Evolutionary conservation across 2,113 vertebrate species (phyloP).

Genomic region (Micromys minutus): DNA sequence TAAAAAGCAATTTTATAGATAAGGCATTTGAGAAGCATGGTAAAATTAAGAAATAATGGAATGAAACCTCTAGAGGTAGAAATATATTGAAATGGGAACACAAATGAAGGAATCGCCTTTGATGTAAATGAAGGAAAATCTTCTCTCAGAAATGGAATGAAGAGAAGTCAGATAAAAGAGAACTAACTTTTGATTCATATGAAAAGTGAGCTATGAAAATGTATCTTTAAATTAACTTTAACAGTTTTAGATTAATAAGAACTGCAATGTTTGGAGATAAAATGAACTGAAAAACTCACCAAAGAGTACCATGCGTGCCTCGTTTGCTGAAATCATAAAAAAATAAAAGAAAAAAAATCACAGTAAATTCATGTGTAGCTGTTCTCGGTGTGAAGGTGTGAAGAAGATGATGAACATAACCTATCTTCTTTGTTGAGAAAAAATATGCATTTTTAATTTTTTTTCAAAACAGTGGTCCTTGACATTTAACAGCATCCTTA

Average conservation of each 20-base stretch:
- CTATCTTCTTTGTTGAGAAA: not conserved
- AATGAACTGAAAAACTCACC: not conserved
- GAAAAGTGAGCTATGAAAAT: not conserved
- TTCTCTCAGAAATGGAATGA: not conserved
- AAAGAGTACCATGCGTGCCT: not conserved
- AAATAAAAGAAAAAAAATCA: too few species aligned
- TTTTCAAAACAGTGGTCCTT: not conserved
- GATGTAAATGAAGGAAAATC: not conserved
- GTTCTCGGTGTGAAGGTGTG: not conserved
- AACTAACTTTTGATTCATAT: not conserved
- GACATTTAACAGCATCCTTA: not conserved
- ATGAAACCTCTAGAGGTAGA: conserved; percentile 9
- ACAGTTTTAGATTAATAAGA: not conserved
- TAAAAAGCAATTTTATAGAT: not conserved
- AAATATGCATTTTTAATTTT: too few species aligned
- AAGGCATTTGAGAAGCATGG: not conserved
- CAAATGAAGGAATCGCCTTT: not conserved
- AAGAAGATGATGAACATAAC: not conserved
- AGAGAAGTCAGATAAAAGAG: not conserved
- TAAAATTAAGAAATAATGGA: conserved; percentile 12
- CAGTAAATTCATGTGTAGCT: not conserved
- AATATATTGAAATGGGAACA: not conserved
- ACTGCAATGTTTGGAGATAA: not conserved
- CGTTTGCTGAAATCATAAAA: not conserved
- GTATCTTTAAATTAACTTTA: not conserved